Percentiles rank a stretch among this genome's conserved stretches.
phyloP scores from a whole-genome alignment of 2,797 vertebrate species.

The Mycteria americana region DNA sequence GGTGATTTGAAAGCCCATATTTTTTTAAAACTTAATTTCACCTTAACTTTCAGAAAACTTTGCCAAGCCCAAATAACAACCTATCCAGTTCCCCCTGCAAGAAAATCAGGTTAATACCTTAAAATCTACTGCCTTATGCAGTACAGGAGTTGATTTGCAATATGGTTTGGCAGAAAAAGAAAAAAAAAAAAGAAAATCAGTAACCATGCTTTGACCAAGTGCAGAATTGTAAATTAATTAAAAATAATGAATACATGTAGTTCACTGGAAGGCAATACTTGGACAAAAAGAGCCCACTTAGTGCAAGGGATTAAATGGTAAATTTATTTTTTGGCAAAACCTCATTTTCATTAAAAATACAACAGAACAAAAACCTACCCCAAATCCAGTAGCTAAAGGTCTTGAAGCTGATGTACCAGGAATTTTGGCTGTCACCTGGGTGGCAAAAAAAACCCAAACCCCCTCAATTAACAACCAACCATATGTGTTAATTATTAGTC shows the following conservation, averaged over 20 bases:
- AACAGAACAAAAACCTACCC: constrained; percentile 78
- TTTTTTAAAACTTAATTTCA: neutral
- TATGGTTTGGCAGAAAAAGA: neutral
- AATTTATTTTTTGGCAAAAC: neutral
- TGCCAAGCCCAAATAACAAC: neutral
- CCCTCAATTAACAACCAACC: neutral
- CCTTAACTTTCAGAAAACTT: neutral
- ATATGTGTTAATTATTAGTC: neutral
- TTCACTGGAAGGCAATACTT: neutral
- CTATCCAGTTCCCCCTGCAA: neutral
- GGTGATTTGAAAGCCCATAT: neutral
- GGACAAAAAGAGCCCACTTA: neutral
- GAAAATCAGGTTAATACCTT: neutral
- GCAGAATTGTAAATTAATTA: neutral
- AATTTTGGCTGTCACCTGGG: constrained; percentile 90
- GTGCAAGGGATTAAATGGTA: neutral
- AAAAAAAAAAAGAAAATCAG: neutral
- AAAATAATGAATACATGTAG: neutral
- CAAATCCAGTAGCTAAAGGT: constrained; percentile 85
- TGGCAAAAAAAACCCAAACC: neutral
- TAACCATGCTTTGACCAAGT: neutral
- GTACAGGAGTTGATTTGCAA: neutral
- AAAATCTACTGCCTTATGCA: neutral
- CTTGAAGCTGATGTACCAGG: constrained; percentile 86
- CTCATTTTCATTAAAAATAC: neutral